Evolutionary conservation across 2,797 vertebrate species (phyloP).

Genomic region (Takifugu rubripes): DNA sequence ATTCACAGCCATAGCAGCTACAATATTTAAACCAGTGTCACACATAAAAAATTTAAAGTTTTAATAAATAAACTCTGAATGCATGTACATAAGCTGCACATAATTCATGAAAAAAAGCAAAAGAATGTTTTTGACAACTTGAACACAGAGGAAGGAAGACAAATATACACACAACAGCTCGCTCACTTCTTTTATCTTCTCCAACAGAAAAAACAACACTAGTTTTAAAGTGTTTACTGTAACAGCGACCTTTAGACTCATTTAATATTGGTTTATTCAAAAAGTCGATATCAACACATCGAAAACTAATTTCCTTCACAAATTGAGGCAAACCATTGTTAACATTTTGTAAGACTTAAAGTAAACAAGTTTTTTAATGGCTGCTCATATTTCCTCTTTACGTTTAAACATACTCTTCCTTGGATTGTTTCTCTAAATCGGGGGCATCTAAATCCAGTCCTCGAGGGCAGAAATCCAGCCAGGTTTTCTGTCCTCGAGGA

Average conservation of each 20-base stretch:
- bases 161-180: neutral
- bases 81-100: conserved; percentile 22
- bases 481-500: too few species aligned
- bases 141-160: neutral
- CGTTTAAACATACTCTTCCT: too few species aligned
- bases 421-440: too few species aligned
- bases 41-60: neutral
- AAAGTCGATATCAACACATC: conserved; percentile 11
- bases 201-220: neutral
- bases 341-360: neutral
- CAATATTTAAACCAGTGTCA: conserved; percentile 44
- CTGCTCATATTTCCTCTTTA: too few species aligned
- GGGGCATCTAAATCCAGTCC: too few species aligned
- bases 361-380: too few species aligned
- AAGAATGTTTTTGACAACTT: neutral
- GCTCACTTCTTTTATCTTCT: conserved; percentile 2
- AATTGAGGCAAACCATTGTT: neutral
- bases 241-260: conserved; percentile 42
- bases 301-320: conserved; percentile 13
- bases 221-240: conserved; percentile 5
- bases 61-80: conserved; percentile 53
- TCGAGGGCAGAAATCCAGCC: too few species aligned
- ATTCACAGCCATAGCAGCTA: conserved; percentile 42
- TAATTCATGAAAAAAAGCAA: conserved; percentile 5
- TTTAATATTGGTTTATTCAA: conserved; percentile 28